These are phyloP conservation scores for Pantherophis alleghaniensis DNA, from an alignment of 2,797 vertebrate species.

Conservation along the genomic window DNA sequence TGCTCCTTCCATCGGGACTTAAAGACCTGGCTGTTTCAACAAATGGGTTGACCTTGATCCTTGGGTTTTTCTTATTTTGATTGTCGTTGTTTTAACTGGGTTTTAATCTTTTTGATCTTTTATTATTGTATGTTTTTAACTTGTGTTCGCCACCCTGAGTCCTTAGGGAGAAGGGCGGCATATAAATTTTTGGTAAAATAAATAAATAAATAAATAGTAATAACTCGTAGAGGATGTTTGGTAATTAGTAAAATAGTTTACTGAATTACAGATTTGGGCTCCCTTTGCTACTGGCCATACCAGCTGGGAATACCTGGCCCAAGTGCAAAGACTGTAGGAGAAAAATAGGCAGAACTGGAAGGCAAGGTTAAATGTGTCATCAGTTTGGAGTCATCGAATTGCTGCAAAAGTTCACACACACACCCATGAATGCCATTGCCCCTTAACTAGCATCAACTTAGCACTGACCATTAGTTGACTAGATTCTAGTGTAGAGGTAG, in stretches of 20 bases:
- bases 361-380: not conserved
- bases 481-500: not conserved
- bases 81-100: no score
- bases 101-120: no score
- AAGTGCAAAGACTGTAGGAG: not conserved
- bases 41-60: no score
- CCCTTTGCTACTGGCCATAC: not conserved
- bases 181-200: no score
- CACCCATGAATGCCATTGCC: not conserved
- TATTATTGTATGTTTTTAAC: no score
- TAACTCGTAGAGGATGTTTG: not conserved
- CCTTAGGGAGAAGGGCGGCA: no score
- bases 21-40: no score
- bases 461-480: not conserved
- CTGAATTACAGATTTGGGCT: not conserved
- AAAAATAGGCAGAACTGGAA: not conserved
- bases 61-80: no score
- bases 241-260: not conserved
- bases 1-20: no score
- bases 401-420: not conserved
- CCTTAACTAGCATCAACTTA: not conserved
- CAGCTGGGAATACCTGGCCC: not conserved
- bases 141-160: no score
- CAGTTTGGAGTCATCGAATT: not conserved
- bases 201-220: not conserved